Evolutionary conservation across 2,888 invertebrate genomes (phyloP).

Genomic region (Pachycephus smyrnensis): DNA sequence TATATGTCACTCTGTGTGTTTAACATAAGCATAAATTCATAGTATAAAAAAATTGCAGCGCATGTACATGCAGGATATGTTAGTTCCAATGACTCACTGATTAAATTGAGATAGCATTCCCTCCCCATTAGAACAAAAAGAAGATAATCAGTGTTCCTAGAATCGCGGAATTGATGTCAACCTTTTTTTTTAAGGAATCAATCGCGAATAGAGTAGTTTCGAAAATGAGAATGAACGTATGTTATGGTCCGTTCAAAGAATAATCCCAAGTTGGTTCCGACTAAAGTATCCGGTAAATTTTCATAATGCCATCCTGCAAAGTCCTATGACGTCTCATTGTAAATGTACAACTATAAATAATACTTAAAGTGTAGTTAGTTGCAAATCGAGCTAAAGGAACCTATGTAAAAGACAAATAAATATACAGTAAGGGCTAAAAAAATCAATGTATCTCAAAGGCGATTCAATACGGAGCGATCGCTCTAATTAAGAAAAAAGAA

Average conservation of each 20-base stretch:
- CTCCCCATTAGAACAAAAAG: background rate
- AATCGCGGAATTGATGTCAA: background rate
- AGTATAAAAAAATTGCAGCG: background rate
- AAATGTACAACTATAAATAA: slow-evolving; percentile 1
- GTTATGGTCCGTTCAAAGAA: background rate
- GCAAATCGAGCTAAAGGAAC: slow-evolving; percentile 6
- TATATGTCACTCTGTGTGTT: background rate
- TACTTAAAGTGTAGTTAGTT: slow-evolving; percentile 8
- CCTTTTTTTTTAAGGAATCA: background rate
- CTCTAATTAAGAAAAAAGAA: background rate
- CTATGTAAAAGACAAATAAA: slow-evolving; percentile 18
- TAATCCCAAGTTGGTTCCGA: background rate
- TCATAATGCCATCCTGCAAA: background rate
- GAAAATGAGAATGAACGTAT: background rate
- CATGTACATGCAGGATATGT: background rate
- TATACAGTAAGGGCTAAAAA: slow-evolving; percentile 13
- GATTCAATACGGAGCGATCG: background rate
- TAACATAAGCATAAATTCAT: background rate
- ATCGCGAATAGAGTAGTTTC: background rate
- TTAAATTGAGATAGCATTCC: background rate
- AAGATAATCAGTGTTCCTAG: background rate
- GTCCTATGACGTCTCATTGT: slow-evolving; percentile 1
- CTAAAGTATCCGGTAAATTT: background rate
- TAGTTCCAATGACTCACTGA: background rate
- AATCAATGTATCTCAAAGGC: background rate